phyloP scores from a whole-genome alignment of 2,888 invertebrate genomes.

The Andrena trimmerana region DNA sequence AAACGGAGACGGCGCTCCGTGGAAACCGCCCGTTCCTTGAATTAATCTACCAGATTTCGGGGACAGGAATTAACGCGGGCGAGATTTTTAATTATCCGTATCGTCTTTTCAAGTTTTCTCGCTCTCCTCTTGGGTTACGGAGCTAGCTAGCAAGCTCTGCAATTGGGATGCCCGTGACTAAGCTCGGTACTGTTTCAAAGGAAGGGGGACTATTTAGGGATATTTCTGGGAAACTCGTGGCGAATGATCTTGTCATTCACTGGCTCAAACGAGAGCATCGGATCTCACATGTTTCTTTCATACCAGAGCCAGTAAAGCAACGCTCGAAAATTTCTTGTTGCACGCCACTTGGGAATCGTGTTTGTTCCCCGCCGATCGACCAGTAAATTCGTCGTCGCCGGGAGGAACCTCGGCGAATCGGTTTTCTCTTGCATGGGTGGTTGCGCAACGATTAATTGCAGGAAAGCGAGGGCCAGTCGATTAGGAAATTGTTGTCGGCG shows the following conservation, averaged over 20 bases:
- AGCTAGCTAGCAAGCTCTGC: not conserved
- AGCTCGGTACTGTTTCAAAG: too few relatives aligned
- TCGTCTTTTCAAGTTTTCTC: not conserved
- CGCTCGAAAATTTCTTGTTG: not conserved
- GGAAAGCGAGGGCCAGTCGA: conserved; percentile 45
- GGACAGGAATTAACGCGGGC: not conserved
- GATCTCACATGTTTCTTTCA: too few relatives aligned
- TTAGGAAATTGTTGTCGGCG: conserved; percentile 42
- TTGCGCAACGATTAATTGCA: conserved; percentile 50
- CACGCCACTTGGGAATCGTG: not conserved
- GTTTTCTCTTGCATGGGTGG: conserved; percentile 28
- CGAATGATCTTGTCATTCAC: too few relatives aligned
- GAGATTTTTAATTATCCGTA: not conserved
- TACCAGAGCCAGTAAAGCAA: too few relatives aligned
- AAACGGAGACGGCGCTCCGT: conserved; percentile 42
- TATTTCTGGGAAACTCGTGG: too few relatives aligned
- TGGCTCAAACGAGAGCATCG: too few relatives aligned
- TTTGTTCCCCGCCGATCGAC: not conserved
- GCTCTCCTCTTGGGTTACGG: not conserved
- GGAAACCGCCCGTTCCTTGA: not conserved
- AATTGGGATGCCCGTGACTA: not conserved
- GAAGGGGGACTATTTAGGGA: too few relatives aligned
- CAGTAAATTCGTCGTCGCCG: not conserved
- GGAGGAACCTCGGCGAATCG: not conserved
- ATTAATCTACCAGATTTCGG: conserved; percentile 10